These are phyloP conservation scores for Archaeoteleia sp. DNA, from an alignment of 2,888 invertebrate species.

Conservation along the genomic window DNA sequence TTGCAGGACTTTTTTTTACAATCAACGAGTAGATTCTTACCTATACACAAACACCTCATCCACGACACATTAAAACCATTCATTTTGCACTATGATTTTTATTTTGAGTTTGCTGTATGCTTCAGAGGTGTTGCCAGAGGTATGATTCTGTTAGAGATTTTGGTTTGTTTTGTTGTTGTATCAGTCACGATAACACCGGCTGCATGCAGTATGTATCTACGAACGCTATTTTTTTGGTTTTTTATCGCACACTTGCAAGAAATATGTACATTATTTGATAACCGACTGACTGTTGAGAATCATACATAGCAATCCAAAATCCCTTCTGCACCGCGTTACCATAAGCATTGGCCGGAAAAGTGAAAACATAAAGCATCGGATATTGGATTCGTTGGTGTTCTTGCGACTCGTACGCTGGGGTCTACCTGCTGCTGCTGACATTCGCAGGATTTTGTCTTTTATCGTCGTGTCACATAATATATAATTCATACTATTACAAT, in stretches of 20 bases:
- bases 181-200: background rate
- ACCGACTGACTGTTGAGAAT: too few relatives aligned
- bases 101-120: slow-evolving; percentile 63
- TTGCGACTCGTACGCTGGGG: too few relatives aligned
- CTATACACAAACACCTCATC: slow-evolving; percentile 29
- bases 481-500: slow-evolving; percentile 30
- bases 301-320: too few relatives aligned
- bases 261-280: too few relatives aligned
- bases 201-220: background rate
- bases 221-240: background rate
- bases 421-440: slow-evolving; percentile 65
- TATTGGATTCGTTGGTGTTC: slow-evolving; percentile 11
- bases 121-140: slow-evolving; percentile 19
- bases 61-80: slow-evolving; percentile 52
- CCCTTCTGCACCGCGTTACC: too few relatives aligned
- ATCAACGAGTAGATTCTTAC: slow-evolving; percentile 19
- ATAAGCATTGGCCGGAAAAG: too few relatives aligned
- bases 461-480: slow-evolving; percentile 38
- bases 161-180: background rate
- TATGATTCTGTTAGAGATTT: slow-evolving; percentile 10
- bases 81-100: slow-evolving; percentile 60
- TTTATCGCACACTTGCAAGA: too few relatives aligned
- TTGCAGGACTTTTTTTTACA: slow-evolving; percentile 50
- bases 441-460: slow-evolving; percentile 55
- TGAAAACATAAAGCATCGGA: slow-evolving; percentile 15